phyloP scores from a whole-genome alignment of 2,888 invertebrate species.

The Yponomeuta sedellus region DNA sequence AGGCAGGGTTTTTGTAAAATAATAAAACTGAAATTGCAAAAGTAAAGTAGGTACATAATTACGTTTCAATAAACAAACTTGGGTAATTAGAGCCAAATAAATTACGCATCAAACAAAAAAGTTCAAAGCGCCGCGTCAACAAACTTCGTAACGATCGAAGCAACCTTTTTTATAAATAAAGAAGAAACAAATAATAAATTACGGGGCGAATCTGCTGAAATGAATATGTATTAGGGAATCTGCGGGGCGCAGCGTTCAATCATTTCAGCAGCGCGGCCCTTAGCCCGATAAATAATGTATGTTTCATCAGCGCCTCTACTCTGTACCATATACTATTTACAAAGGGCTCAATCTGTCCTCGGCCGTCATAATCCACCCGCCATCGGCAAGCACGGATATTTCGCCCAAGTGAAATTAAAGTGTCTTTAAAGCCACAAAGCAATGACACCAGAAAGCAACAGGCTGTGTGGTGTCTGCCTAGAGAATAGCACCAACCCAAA shows the following conservation, averaged over 20 bases:
- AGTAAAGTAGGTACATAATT: too few relatives aligned
- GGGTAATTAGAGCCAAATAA: background rate
- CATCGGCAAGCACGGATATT: too few relatives aligned
- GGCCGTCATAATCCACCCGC: too few relatives aligned
- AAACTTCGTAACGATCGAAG: background rate
- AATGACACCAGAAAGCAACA: too few relatives aligned
- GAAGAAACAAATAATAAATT: background rate
- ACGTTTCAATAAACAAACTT: background rate
- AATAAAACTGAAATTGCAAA: too few relatives aligned
- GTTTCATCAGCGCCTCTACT: background rate
- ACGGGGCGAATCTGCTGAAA: background rate
- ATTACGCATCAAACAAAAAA: background rate
- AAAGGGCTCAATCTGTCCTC: too few relatives aligned
- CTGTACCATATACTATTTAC: background rate
- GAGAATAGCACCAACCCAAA: too few relatives aligned
- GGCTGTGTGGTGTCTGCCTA: too few relatives aligned
- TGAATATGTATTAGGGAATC: constrained; percentile 1
- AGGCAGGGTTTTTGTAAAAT: too few relatives aligned
- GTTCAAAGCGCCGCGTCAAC: constrained; percentile 1
- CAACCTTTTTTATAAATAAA: background rate
- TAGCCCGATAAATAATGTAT: constrained; percentile 9
- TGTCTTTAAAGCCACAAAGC: too few relatives aligned
- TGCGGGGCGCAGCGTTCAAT: background rate
- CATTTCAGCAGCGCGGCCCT: constrained; percentile 17
- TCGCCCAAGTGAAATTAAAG: too few relatives aligned